Conservation (phyloP, 2,113 vertebrate species). For the Scortum barcoo region DNA sequence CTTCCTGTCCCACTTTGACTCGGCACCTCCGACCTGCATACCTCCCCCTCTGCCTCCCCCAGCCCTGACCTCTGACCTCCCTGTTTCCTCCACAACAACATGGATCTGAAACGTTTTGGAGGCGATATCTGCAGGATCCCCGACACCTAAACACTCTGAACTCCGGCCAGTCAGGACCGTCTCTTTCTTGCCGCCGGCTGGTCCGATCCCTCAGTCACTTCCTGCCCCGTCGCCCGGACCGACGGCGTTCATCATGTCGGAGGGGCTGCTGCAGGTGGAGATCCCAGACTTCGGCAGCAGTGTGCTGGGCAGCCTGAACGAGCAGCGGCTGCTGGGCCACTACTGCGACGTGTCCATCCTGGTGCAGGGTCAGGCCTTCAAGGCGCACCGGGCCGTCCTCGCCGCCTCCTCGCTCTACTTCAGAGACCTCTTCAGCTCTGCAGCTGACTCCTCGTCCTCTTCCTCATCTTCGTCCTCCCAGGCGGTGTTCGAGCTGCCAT, state of each 20-base stretch:
- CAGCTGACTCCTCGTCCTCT: conserved; percentile 69
- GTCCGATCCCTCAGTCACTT: not conserved
- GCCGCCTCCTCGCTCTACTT: conserved; percentile 97
- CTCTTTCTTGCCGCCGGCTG: not conserved
- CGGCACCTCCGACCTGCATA: not conserved
- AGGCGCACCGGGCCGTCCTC: conserved; percentile 94
- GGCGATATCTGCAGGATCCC: conserved; percentile 46
- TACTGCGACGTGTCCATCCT: conserved; percentile 98
- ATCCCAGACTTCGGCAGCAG: conserved; percentile 97
- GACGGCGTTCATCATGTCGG: conserved; percentile 59
- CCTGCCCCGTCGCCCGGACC: not conserved
- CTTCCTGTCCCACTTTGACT: not conserved
- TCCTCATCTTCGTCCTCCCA: conserved; percentile 76
- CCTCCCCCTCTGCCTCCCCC: not conserved
- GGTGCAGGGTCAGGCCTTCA: conserved; percentile 97
- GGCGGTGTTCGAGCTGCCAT: conserved; percentile 93
- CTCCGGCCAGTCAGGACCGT: conserved; percentile 12
- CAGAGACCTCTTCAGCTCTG: conserved; percentile 93
- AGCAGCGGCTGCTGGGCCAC: conserved; percentile 95
- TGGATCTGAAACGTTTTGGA: conserved; percentile 55
- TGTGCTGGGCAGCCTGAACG: conserved; percentile 94
- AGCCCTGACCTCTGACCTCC: conserved; percentile 35
- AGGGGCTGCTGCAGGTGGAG: conserved; percentile 88
- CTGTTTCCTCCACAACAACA: not conserved
- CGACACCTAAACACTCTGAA: conserved; percentile 35